A percentile compares a stretch with the other conserved stretches of the same genome.
phyloP scores from a whole-genome alignment of 2,888 invertebrate species.

The Tetrapedia diversipes region DNA sequence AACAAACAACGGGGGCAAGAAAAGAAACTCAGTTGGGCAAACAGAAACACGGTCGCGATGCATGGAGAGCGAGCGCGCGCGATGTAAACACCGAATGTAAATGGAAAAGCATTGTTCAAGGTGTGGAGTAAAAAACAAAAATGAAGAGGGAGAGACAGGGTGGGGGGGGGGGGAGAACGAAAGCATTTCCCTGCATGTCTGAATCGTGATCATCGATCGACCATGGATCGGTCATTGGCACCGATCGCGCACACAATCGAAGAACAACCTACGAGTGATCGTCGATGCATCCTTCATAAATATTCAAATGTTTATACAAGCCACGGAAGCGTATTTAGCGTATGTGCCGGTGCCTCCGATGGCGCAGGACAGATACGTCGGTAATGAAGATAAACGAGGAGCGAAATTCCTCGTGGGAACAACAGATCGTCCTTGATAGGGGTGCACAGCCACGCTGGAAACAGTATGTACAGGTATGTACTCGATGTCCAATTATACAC shows the following conservation, averaged over 20 bases:
- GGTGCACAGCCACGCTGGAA: slow-evolving; percentile 32
- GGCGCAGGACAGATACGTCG: slow-evolving; percentile 57
- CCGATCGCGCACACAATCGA: slow-evolving; percentile 41
- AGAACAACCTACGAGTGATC: slow-evolving; percentile 24
- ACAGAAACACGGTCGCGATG: slow-evolving; percentile 17
- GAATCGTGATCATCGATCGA: slow-evolving; percentile 13
- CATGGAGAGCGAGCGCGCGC: neutral
- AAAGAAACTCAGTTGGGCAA: slow-evolving; percentile 27
- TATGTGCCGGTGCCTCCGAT: slow-evolving; percentile 8
- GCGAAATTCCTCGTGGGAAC: slow-evolving; percentile 68
- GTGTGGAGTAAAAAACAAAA: slow-evolving; percentile 22
- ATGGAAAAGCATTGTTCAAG: slow-evolving; percentile 65
- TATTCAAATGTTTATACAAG: slow-evolving; percentile 65
- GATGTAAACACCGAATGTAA: slow-evolving; percentile 59
- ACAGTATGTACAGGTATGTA: slow-evolving; percentile 42
- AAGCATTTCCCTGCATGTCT: neutral
- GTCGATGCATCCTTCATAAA: slow-evolving; percentile 55
- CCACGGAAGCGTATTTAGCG: slow-evolving; percentile 36
- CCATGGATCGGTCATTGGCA: slow-evolving; percentile 9
- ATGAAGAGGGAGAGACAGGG: too few species aligned
- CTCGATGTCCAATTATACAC: slow-evolving; percentile 23
- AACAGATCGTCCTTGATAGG: slow-evolving; percentile 63
- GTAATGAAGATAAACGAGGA: slow-evolving; percentile 71
- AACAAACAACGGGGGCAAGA: slow-evolving; percentile 13
- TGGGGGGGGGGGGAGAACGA: neutral